Percentiles rank a stretch among this genome's conserved stretches.
These are phyloP conservation scores for Bellardia bayeri DNA, from an alignment of 2,888 invertebrate genomes.

Conservation along the genomic window DNA sequence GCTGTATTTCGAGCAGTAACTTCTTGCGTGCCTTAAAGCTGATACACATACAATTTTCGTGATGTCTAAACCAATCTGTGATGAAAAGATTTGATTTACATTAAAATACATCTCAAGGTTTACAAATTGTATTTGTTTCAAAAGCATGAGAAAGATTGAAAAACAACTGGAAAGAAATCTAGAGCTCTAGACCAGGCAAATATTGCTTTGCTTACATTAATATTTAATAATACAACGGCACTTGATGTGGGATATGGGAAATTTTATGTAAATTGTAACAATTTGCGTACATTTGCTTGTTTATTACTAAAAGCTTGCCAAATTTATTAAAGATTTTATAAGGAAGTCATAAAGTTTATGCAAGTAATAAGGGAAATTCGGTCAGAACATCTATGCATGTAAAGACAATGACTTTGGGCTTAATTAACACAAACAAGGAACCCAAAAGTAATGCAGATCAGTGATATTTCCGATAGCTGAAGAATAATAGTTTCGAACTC, in stretches of 20 bases:
- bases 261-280: not conserved
- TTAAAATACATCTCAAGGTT: constrained; percentile 27
- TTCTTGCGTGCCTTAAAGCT: constrained; percentile 68
- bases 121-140: constrained; percentile 2
- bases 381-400: too few species aligned
- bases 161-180: not conserved
- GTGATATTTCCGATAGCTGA: too few species aligned
- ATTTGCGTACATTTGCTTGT: not conserved
- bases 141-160: not conserved
- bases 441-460: too few species aligned
- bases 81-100: constrained; percentile 67
- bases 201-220: not conserved
- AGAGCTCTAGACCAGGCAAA: not conserved
- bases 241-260: constrained; percentile 8
- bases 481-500: too few species aligned
- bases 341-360: too few species aligned
- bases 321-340: not conserved
- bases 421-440: too few species aligned
- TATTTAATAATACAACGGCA: constrained; percentile 3
- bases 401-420: too few species aligned
- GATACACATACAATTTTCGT: constrained; percentile 61
- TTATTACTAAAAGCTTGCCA: not conserved
- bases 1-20: constrained; percentile 55
- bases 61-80: constrained; percentile 67
- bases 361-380: too few species aligned